Base-by-base conservation (phyloP, 2,888 invertebrate species). In the Latheticus oryzae region DNA sequence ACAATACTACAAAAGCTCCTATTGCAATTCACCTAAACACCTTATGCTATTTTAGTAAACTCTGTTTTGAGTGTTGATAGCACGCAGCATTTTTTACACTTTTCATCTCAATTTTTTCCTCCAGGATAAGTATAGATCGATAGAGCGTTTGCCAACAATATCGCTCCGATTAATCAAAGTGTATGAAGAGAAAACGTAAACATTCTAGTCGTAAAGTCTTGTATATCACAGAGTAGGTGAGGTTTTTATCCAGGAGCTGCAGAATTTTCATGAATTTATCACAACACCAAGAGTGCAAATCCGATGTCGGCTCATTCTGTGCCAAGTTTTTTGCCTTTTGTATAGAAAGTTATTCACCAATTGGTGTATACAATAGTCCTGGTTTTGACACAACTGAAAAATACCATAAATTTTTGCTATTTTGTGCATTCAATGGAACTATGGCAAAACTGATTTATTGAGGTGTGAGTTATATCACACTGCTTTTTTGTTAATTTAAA, bases 131-230 rank as follows among this genome's bases (percentile, higher is more conserved):
- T 1, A 3, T 24, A 30, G 19, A 28, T 28, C 43, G 30, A 28
- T 43, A 28, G 11, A 35, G 35, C 8, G 21, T 37, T 37, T 21
- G 19, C 19, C 8, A 28, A 43, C 28, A 42, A 17, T 43, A 43
- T 45, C 45, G 11, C 12, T n/a, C 19, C 13, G 28, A 43, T 26
- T 43, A 43, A 43, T 43, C 43, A 17, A 30, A 16, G 17, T 9
- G 9, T 30, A 26, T 30, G 26, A 9, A 17, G 30, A 15, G 26
- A 42, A 42, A 42, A 8, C 9, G 42, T 42, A 42, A 42, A 42
- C 42, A 42, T 35, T 24, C 26, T n/a, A 35, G 48, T 48, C 48
- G 48, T 37, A 48, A 48, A 48, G 35, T 48, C 23, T 13, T 33
- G 30, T 43, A 43, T n/a, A n/a, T n/a, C 33, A 12, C 8, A 16